Evolutionary conservation across 2,888 invertebrate genomes (phyloP).

Genomic region (Brachyopa scutellaris): DNA sequence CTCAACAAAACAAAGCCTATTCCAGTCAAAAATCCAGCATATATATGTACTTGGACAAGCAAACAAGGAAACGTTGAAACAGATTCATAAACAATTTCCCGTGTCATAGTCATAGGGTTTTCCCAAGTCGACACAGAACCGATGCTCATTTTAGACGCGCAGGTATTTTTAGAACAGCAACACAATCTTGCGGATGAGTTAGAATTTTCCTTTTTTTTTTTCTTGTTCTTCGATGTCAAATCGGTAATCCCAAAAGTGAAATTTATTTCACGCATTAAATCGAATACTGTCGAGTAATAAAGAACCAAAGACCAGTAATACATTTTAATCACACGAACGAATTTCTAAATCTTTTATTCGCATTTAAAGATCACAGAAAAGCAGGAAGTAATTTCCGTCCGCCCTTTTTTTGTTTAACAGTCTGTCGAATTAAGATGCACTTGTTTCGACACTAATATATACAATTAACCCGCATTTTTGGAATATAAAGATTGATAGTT

Average conservation of each 20-base stretch:
- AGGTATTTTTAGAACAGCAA: slow-evolving; percentile 63
- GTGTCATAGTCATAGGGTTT: slow-evolving; percentile 42
- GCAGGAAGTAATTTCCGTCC: slow-evolving; percentile 63
- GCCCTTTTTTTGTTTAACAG: slow-evolving; percentile 1
- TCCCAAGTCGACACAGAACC: slow-evolving; percentile 10
- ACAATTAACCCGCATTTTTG: slow-evolving; percentile 37
- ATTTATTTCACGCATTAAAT: slow-evolving; percentile 54
- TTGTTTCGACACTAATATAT: slow-evolving; percentile 5
- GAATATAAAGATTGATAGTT: slow-evolving; percentile 16
- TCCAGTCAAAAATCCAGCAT: background rate
- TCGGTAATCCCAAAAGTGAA: slow-evolving; percentile 36
- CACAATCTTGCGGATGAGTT: slow-evolving; percentile 25
- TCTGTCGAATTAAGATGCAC: slow-evolving; percentile 9
- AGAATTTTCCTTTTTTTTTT: background rate
- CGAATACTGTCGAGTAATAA: slow-evolving; percentile 25
- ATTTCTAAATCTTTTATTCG: slow-evolving; percentile 51
- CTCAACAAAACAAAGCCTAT: background rate
- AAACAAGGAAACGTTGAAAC: slow-evolving; percentile 45
- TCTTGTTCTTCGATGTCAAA: slow-evolving; percentile 15
- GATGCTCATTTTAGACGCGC: slow-evolving; percentile 32
- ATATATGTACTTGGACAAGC: background rate
- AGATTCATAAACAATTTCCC: slow-evolving; percentile 43
- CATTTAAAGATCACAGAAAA: slow-evolving; percentile 41
- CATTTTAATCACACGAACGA: slow-evolving; percentile 47
- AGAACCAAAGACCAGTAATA: slow-evolving; percentile 38